Conservation (phyloP, 2,888 invertebrate genomes). For the Allacma fusca region DNA sequence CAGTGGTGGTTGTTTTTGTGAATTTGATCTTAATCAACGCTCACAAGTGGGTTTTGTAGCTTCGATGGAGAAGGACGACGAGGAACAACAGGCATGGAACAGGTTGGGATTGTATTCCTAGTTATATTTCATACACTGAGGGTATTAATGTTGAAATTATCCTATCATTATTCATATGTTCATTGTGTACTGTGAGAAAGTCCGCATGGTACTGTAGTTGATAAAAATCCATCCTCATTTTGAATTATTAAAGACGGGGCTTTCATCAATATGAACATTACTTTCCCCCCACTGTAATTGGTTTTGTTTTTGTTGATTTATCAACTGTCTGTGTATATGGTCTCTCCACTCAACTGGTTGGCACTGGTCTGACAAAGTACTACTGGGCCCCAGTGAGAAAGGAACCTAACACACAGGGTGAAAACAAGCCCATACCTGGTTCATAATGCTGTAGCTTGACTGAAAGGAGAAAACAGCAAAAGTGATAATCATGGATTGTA, state of each 20-base stretch:
- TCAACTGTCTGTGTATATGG: too few species aligned
- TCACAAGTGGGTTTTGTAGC: background rate
- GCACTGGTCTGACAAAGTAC: too few species aligned
- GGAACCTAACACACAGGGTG: background rate
- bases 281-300: constrained; percentile 3
- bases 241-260: background rate
- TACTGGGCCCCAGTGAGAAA: background rate
- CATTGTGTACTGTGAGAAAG: background rate
- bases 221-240: background rate
- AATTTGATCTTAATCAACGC: background rate
- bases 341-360: too few species aligned
- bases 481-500: background rate
- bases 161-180: background rate
- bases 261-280: background rate
- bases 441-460: background rate
- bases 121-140: background rate
- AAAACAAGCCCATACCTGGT: background rate
- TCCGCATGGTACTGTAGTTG: background rate
- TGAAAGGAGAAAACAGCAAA: background rate
- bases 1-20: background rate
- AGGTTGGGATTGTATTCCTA: constrained; percentile 22
- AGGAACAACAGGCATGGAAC: constrained; percentile 15
- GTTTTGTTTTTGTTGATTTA: constrained; percentile 9
- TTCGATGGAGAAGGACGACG: constrained; percentile 32
- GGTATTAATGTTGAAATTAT: background rate